Base-by-base conservation (phyloP, 2,797 vertebrate species). In the Acanthurus leucopareius region DNA sequence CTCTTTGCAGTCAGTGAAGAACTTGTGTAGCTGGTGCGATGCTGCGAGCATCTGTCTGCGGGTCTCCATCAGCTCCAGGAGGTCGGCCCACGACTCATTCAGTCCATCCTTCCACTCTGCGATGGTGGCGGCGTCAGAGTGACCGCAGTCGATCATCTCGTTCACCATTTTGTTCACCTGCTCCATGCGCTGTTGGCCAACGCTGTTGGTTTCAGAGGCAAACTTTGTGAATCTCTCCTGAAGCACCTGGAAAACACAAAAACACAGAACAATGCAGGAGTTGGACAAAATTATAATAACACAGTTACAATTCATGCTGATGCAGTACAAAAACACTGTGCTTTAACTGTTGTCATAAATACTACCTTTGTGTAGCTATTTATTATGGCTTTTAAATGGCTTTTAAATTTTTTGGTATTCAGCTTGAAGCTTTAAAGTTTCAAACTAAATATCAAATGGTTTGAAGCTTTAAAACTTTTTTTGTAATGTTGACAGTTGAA, bases 21-120 rank as follows among this genome's bases (percentile, higher is more conserved):
- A 99, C 79, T 96, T 96, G 86, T 98, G 97, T 72, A 99, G 95
- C 93, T 98, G 97, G 2, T 97, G 95, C 0, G 97, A 97, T 0
- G 97, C 97, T 0, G 96, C 95, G 69, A 99, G 92, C 96, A 98
- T 97, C 94, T 98, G 97, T 3, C 96, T 95, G 53, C 97, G 94
- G 0, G 97, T 98, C 90, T 98, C 97, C 77, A 99, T 97, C 75
- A 99, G 96, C 90, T 99, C 97, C 59, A 98, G 94, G 17, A 99
- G 96, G 91, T 98, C 97, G 0, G 97, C 97, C 97, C 97, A 99
- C 2, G 97, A 96, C 85, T 99, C 97, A 0, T 98, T 98, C 79
- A 99, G 93, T 0, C 96, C 95, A 14, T 98, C 97, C 85, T 99
- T 99, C 97, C 97, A 99, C 93, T 99, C 97, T 0, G 97, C 97